Base-by-base conservation (phyloP, 1,140 invertebrate species). In the Formica selysi region DNA sequence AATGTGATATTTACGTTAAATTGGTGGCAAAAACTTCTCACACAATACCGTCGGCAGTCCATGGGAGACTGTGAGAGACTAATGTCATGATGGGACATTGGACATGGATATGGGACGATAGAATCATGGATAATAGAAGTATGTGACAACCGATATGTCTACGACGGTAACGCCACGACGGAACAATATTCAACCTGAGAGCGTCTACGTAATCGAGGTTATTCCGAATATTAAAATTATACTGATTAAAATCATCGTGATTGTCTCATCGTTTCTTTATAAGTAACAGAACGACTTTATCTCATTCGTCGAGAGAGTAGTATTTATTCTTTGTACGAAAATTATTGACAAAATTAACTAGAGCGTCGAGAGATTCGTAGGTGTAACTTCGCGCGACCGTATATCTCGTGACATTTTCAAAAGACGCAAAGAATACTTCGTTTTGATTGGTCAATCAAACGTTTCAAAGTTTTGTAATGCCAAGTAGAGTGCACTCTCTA, bases 1-100 rank as follows among this genome's bases (percentile, higher is more conserved):
- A 93, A 91, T 89, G 65, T 86, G 80, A 91, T 93, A 94, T 93
- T 94, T 93, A 94, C 93, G 89, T 94, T 94, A 91, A 92, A 92
- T 89, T 91, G 87, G 88, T 91, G 90, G 86, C 79, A 91, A 93
- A 16, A 90, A 81, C 87, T 86, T 85, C 90, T 93, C 88, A 68
- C 80, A 89, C 92, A 86, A 87, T 89, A 92, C 91, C 3, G 11
- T 80, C 44, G 68, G 68, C 68, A 91, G 90, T 91, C 92, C 91
- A 91, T 93, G 86, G 87, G 91, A 91, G 92, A 93, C 92, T 93
- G 81, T 32, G 65, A 3, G n/a, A n/a, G 16, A 16, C 6, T 11
- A 11, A 71, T 38, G 5, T 29, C 26, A 32, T 32, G 32, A 32
- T 32, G 32, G 32, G 3, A 32, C 32, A 32, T 32, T 2, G 32